Base-by-base conservation (phyloP, 2,888 invertebrate species). In the Leucophenga montana region DNA sequence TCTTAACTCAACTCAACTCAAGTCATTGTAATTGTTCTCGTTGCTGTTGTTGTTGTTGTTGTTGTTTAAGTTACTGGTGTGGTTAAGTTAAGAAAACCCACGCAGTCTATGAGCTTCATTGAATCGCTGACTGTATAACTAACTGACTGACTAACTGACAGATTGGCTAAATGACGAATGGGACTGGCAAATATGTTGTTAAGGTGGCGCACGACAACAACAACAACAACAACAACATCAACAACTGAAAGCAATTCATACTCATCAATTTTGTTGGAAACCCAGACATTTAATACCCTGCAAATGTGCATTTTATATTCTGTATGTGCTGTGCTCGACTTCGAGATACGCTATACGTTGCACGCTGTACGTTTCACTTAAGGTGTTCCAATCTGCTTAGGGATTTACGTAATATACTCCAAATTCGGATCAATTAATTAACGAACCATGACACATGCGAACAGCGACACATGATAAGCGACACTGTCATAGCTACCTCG, bases 201-300 rank as follows among this genome's bases (percentile, higher is more conserved):
- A 83, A 84, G 81, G 81, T 84, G 84, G 84, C 83, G 83, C 84
- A 81, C 81, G 82, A 84, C 84, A 84, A 80, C 74, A 73, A 73
- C 67, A 75, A 72, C 39, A 67, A 57, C 65, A 69, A 56, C 57
- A 69, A 69, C 67, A 31, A 54, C 44, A 33, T 57, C 48, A 44
- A 68, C 62, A 68, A 53, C 61, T 50, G 57, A 50, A 50, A 50
- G 16, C 1, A 50, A 50, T 1, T 39, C 39, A 39, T 8, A 39
- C 39, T 39, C 39, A 39, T 39, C 39, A 39, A 39, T 39, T 39
- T 39, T 39, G 39, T 39, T 39, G 27, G 3, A 27, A 27, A 27
- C 27, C n/a, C n/a, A 27, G 4, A 27, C 3, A 27, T 27, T 27
- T 27, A 27, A 27, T 27, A 27, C 27, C 27, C 27, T 27, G 4